phyloP scores from a whole-genome alignment of 2,888 invertebrate genomes.

The Lypha dubia region DNA sequence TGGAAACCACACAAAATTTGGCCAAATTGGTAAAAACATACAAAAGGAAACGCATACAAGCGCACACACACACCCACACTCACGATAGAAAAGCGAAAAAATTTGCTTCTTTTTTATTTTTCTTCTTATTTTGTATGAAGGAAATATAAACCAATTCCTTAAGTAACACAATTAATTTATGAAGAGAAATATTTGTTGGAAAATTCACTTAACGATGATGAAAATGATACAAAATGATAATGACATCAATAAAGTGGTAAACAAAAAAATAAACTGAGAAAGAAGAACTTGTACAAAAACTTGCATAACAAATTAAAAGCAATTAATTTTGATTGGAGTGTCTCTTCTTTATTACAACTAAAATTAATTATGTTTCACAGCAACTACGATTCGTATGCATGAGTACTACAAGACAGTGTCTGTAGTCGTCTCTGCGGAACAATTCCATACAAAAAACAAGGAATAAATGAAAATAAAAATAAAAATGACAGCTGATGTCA shows the following conservation, averaged over 20 bases:
- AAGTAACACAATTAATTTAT: constrained; percentile 36
- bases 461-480: constrained; percentile 33
- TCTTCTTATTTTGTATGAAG: background rate
- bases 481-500: constrained; percentile 65
- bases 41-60: background rate
- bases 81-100: background rate
- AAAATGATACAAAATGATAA: constrained; percentile 55
- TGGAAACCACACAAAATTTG: constrained; percentile 60
- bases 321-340: constrained; percentile 59
- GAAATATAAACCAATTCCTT: constrained; percentile 15
- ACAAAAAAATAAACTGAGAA: too few relatives aligned
- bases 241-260: constrained; percentile 35
- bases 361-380: constrained; percentile 24
- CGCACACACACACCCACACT: constrained; percentile 8
- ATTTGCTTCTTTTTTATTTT: background rate
- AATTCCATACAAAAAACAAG: background rate
- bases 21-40: constrained; percentile 54
- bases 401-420: constrained; percentile 1
- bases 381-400: constrained; percentile 17
- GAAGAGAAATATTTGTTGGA: background rate
- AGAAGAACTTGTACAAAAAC: background rate
- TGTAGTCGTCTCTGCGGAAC: background rate
- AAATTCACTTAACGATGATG: constrained; percentile 50
- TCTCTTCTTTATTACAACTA: constrained; percentile 36
- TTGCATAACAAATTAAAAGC: constrained; percentile 59